Conservation (phyloP, 2,888 invertebrate species). For the Pardosa pseudoannulata region DNA sequence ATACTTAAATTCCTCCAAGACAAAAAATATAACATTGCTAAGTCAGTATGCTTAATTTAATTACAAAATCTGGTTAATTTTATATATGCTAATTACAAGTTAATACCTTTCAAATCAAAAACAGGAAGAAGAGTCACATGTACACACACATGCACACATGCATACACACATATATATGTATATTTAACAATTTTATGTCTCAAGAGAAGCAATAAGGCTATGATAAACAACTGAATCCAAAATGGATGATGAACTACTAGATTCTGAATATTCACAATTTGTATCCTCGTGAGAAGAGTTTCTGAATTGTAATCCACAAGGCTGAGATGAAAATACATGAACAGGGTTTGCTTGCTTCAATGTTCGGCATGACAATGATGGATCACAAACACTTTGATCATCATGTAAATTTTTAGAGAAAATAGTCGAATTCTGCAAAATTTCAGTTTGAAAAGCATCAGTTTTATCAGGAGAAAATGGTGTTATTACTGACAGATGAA, state of each 20-base stretch:
- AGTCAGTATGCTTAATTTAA: too few relatives aligned
- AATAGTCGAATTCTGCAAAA: slow-evolving; percentile 19
- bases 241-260: slow-evolving; percentile 39
- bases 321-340: slow-evolving; percentile 45
- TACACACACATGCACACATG: too few relatives aligned
- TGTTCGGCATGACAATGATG: slow-evolving; percentile 21
- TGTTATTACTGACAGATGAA: slow-evolving; percentile 29
- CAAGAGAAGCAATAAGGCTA: slow-evolving; percentile 46
- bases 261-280: slow-evolving; percentile 40
- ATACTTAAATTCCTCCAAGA: too few relatives aligned
- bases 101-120: too few relatives aligned
- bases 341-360: slow-evolving; percentile 29
- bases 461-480: slow-evolving; percentile 20
- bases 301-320: slow-evolving; percentile 62
- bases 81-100: too few relatives aligned
- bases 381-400: slow-evolving; percentile 36
- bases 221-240: slow-evolving; percentile 58
- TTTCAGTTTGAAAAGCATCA: slow-evolving; percentile 14
- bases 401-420: slow-evolving; percentile 17
- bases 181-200: too few relatives aligned
- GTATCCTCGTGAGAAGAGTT: slow-evolving; percentile 38
- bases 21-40: too few relatives aligned
- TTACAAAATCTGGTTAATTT: too few relatives aligned
- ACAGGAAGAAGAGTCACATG: too few relatives aligned
- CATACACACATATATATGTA: too few relatives aligned